These are phyloP conservation scores for Eleginops maclovinus DNA, from an alignment of 2,113 vertebrate species.

Conservation along the genomic window DNA sequence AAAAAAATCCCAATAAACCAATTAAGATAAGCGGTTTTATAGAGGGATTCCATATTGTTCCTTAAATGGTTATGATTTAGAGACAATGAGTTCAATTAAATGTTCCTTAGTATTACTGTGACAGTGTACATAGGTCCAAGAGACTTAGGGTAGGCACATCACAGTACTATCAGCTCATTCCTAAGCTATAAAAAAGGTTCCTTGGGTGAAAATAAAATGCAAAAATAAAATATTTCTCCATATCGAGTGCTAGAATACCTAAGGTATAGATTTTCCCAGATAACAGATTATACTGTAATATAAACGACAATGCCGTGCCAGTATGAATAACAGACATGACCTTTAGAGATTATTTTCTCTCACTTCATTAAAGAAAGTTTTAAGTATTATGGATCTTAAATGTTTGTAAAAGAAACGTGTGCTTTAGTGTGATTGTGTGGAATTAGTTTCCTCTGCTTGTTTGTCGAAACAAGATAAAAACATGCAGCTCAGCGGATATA, in stretches of 20 bases:
- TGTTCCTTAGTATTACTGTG: not conserved
- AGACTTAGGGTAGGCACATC: not conserved
- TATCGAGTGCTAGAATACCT: not conserved
- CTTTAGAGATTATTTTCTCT: conserved; percentile 27
- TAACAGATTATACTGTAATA: conserved; percentile 24
- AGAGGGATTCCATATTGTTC: not conserved
- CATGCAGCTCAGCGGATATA: conserved; percentile 5
- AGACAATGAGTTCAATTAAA: not conserved
- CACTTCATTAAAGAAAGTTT: not conserved
- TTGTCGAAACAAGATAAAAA: not conserved
- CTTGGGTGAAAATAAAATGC: not conserved
- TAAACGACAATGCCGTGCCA: conserved; percentile 25
- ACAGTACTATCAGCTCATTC: not conserved
- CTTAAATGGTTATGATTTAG: not conserved
- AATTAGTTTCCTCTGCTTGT: not conserved
- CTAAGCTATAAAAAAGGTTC: not conserved
- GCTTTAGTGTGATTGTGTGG: not conserved
- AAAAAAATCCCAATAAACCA: not conserved
- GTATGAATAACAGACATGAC: conserved; percentile 33
- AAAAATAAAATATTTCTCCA: conserved; percentile 1
- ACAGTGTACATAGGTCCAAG: not conserved
- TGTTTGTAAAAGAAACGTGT: not conserved
- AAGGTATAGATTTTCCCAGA: not conserved
- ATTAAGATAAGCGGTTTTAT: not conserved
- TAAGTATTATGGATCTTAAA: conserved; percentile 5